Percentiles rank a stretch among this genome's conserved stretches.
These are phyloP conservation scores for Parapsyche elsis DNA, from an alignment of 1,140 invertebrate genomes.

Conservation along the genomic window DNA sequence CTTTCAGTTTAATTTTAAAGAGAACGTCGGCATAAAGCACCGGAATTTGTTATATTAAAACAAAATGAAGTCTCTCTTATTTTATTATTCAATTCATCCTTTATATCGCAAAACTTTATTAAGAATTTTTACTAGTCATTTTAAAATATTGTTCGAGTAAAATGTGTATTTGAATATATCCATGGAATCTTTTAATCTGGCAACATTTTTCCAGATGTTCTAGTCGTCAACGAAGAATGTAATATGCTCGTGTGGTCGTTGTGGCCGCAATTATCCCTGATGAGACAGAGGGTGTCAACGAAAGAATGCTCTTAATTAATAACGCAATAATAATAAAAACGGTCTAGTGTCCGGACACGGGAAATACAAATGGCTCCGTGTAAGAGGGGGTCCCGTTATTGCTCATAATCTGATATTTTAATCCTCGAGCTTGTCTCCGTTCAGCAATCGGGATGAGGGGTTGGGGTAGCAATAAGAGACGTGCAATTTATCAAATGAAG, in stretches of 20 bases:
- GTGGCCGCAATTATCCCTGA: background rate
- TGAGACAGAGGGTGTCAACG: background rate
- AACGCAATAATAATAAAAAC: conserved; percentile 22
- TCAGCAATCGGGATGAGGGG: background rate
- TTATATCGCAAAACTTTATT: too few relatives aligned
- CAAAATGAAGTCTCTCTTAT: too few relatives aligned
- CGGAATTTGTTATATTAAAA: too few relatives aligned
- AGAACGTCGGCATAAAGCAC: background rate
- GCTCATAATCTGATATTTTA: conserved; percentile 45
- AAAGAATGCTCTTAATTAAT: conserved; percentile 31
- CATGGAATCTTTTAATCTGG: too few relatives aligned
- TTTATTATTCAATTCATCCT: too few relatives aligned
- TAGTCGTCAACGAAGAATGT: background rate
- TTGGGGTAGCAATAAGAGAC: conserved; percentile 36
- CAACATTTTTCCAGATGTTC: too few relatives aligned
- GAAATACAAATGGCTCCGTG: background rate
- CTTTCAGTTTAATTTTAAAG: conserved; percentile 21
- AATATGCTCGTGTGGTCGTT: background rate
- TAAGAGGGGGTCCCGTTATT: conserved; percentile 13
- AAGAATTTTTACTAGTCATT: too few relatives aligned
- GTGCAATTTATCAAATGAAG: conserved; percentile 52
- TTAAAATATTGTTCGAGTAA: too few relatives aligned
- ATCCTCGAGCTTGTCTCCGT: conserved; percentile 11
- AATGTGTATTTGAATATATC: too few relatives aligned
- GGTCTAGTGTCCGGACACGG: background rate